These are phyloP conservation scores for Rhinogobius similis DNA, from an alignment of 2,113 vertebrate species.

Conservation along the genomic window DNA sequence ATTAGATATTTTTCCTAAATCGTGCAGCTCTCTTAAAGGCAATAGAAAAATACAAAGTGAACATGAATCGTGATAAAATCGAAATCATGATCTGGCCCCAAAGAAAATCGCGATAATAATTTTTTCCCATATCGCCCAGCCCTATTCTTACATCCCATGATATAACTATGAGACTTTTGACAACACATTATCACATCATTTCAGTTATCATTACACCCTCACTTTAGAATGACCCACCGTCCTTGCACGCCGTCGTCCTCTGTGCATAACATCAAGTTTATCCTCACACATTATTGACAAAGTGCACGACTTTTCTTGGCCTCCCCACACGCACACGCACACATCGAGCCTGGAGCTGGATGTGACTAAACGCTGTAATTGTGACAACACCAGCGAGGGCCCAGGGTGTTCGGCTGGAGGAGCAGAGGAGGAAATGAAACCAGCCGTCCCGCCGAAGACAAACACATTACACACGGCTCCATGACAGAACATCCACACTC, in stretches of 20 bases:
- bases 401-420: slow-evolving; percentile 28
- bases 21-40: too few species aligned
- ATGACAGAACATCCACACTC: not conserved
- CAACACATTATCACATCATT: too few species aligned
- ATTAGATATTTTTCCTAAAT: too few species aligned
- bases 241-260: not conserved
- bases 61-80: too few species aligned
- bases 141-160: too few species aligned
- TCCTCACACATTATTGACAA: not conserved
- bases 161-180: too few species aligned
- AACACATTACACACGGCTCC: not conserved
- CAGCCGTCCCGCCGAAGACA: slow-evolving; percentile 9
- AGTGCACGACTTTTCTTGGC: slow-evolving; percentile 7
- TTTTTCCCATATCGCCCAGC: too few species aligned
- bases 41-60: too few species aligned
- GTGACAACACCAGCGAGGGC: slow-evolving; percentile 38
- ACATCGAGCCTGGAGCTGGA: slow-evolving; percentile 13
- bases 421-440: slow-evolving; percentile 32
- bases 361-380: slow-evolving; percentile 36
- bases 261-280: slow-evolving; percentile 14
- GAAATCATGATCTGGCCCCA: too few species aligned
- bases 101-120: too few species aligned
- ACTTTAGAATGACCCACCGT: not conserved
- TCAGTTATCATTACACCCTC: too few species aligned
- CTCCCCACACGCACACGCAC: not conserved